Evolutionary conservation across 2,888 invertebrate genomes (phyloP), one percentile per base, ranked within the genome.

Genomic region (Trichogramma dendrolimi): DNA sequence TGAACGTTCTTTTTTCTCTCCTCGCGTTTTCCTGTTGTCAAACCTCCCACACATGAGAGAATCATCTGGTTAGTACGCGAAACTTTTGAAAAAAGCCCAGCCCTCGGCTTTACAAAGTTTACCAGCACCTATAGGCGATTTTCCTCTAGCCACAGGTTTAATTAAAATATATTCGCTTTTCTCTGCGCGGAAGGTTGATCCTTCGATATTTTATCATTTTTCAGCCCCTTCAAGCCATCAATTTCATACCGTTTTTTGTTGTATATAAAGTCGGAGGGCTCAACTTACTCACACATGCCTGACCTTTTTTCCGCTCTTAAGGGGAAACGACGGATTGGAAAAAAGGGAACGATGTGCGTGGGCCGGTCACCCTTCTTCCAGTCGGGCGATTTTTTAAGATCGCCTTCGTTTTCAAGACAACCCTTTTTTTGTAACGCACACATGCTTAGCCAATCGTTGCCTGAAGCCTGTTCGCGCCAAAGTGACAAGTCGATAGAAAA

Each of bases 321-420:
- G 40, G 11, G 10, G 49, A 14, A 11, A 14, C 6, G 49, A 41
- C 41, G 42, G 8, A 54, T 11, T 40, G 38, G 27, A 59, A 50
- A 43, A 58, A 58, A 55, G 27, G 27, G 27, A 62, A 41, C 42
- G 57, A 52, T 10, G 42, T 42, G 50, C 56, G 49, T 46, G 43
- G 10, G 52, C 11, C 11, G 41, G 49, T 47, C 39, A 71, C 70
- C 70, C 72, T 70, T 60, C 69, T 71, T 73, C 70, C 72, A 68
- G 67, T 65, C 67, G 68, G 69, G 52, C 68, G 67, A 71, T 70
- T 71, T 73, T 73, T 72, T 71, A 68, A 72, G 71, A 72, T 65
- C 67, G 49, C 39, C 46, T 52, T 41, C 54, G 53, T 50, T 62
- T 53, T 57, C 57, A 51, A 61, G 57, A 56, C 60, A 50, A 57